Evolutionary conservation across 2,797 vertebrate genomes (phyloP), one percentile per base, ranked within the genome.

Genomic region (Anniella stebbinsi): DNA sequence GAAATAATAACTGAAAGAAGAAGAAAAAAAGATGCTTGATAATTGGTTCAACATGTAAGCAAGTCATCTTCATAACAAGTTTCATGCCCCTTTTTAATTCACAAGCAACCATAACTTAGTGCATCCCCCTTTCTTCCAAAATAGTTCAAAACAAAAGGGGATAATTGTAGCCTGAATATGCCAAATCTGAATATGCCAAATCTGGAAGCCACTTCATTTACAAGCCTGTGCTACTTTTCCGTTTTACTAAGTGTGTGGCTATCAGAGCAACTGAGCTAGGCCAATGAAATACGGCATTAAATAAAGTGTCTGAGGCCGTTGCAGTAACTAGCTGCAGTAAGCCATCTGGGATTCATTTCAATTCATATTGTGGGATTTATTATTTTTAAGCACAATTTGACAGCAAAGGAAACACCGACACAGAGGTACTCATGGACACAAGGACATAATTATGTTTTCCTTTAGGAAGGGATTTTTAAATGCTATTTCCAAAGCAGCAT

Each of bases 281-380:
- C 80, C 54, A 90, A 93, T 91, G 94, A 95, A 95, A 81, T 12
- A 84, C 93, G 91, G 88, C 70, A 93, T 94, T 94, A 95, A 95
- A 94, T 93, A 95, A 94, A 94, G 92, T 93, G 85, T 92, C 94
- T 91, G 88, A 91, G 41, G 69, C 90, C 92, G 80, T 92, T 95
- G 89, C 90, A 95, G 93, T 95, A 96, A 94, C 89, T 92, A 94
- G 92, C 92, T 89, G 69, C 23, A 86, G 89, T 57, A 90, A 94
- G 92, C 92, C 95, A 95, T 95, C 95, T 96, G 95, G 94, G 95
- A 93, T 94, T 94, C 48, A 95, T 96, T 96, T 95, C 87, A 83
- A 72, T 94, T 91, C 92, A 88, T 93, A 91, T 94, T 92, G 91
- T 0, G 0, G 85, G 76, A 88, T 95, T 95, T 93, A 89, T 95